A percentile compares a stretch with the other conserved stretches of the same genome.
phyloP scores from a whole-genome alignment of 2,888 invertebrate species.

The Ormyrus pomaceus region DNA sequence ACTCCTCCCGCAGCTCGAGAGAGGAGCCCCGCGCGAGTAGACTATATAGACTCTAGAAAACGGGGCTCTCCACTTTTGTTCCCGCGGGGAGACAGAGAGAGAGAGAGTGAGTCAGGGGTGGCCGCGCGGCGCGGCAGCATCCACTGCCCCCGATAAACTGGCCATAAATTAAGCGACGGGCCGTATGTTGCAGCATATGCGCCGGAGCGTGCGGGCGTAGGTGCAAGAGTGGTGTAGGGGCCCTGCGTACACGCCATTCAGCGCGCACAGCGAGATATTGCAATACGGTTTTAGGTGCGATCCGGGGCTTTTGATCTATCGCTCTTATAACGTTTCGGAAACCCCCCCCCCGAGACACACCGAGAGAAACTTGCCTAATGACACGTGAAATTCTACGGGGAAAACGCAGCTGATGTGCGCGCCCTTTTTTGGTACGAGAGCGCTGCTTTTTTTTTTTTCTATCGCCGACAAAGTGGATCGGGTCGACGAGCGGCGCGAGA shows the following conservation, averaged over 20 bases:
- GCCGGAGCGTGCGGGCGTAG: not conserved
- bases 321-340: constrained; percentile 4
- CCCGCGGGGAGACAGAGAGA: too few relatives aligned
- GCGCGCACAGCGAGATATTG: constrained; percentile 14
- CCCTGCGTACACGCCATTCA: not conserved
- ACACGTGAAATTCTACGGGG: constrained; percentile 37
- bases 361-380: constrained; percentile 30
- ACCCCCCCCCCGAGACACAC: too few relatives aligned
- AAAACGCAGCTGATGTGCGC: not conserved
- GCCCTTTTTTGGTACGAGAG: not conserved
- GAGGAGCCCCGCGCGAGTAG: not conserved
- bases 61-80: too few relatives aligned
- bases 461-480: too few relatives aligned
- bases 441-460: too few relatives aligned
- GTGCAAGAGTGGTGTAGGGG: not conserved
- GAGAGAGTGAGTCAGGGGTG: constrained; percentile 6
- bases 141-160: constrained; percentile 59
- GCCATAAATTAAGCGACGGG: constrained; percentile 58
- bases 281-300: constrained; percentile 23
- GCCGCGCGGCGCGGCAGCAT: constrained; percentile 24
- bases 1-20: not conserved
- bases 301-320: constrained; percentile 34
- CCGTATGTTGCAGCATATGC: constrained; percentile 8
- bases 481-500: too few relatives aligned
- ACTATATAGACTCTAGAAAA: not conserved